phyloP scores from a whole-genome alignment of 2,113 vertebrate species.

The Aegithalos caudatus region DNA sequence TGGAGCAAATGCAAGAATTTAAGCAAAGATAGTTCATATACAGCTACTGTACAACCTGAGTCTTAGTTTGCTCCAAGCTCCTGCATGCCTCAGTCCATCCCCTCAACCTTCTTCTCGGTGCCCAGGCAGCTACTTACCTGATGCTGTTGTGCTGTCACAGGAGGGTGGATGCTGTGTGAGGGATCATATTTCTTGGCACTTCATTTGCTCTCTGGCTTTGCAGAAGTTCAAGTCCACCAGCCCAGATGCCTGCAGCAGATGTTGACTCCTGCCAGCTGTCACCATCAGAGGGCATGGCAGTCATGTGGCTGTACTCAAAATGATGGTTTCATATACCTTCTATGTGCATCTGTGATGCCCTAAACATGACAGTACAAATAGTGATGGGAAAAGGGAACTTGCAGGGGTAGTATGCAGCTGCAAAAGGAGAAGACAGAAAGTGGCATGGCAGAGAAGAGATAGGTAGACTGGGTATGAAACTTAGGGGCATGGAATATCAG shows the following conservation, averaged over 20 bases:
- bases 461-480: background rate
- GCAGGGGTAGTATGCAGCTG: background rate
- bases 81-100: background rate
- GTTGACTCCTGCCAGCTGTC: background rate
- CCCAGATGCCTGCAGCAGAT: background rate
- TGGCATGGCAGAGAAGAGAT: background rate
- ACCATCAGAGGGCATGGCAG: background rate
- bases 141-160: background rate
- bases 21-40: background rate
- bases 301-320: background rate
- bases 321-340: background rate
- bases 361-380: background rate
- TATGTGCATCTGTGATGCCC: background rate
- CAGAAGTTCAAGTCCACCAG: background rate
- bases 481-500: background rate
- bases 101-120: background rate
- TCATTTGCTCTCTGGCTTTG: background rate
- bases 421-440: background rate
- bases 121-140: background rate
- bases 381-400: background rate
- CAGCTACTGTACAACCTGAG: background rate
- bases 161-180: fast-evolving
- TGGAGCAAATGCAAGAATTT: background rate
- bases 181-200: background rate
- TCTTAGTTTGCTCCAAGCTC: background rate